Base-by-base conservation (phyloP, 2,113 vertebrate species). In the Tragulus kanchil region DNA sequence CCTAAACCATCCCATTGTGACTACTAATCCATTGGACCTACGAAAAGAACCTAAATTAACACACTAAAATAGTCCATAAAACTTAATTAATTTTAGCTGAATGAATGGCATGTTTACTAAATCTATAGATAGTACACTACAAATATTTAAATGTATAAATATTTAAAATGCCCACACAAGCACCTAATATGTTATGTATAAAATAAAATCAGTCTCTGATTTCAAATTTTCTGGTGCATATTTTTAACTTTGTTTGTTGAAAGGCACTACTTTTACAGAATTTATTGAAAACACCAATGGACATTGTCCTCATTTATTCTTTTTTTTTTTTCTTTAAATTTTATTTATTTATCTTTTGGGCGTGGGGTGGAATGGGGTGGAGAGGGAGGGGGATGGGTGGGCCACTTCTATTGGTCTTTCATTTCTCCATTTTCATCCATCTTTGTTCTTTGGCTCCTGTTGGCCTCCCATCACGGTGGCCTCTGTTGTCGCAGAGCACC, bases 21-120 rank as follows among this genome's bases (percentile, higher is more conserved):
- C 14, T 64, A 42, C 3, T 67, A 52, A 90, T 48, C 36, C 31
- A 83, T 0, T 79, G 8, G 5, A 73, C 31, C 28, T 89, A 75
- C 19, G 91, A 85, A 48, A 17, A 61, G 17, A 78, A 73, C 15
- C 12, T 19, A 82, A 82, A 89, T 62, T n/a, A 86, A 77, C 12
- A 52, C 0, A n/a, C 10, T 8, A 89, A 77, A 16, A 78, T n/a
- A 62, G 45, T 89, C 25, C 36, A 83, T 71, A 89, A 59, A 91
- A 84, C 36, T 89, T 52, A 84, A 71, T 85, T 10, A 48, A 50
- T 65, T 81, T 61, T 56, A 95, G 9, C n/a, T 73, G 56, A 88
- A 95, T 82, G 17, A 75, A 45, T 50, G 11, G 71, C 23, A 77
- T 23, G 6, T 56, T 95, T 93, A 56, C 69, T 87, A 92, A 89